Conservation (phyloP, 2,113 vertebrate species). For the Pteronura brasiliensis region DNA sequence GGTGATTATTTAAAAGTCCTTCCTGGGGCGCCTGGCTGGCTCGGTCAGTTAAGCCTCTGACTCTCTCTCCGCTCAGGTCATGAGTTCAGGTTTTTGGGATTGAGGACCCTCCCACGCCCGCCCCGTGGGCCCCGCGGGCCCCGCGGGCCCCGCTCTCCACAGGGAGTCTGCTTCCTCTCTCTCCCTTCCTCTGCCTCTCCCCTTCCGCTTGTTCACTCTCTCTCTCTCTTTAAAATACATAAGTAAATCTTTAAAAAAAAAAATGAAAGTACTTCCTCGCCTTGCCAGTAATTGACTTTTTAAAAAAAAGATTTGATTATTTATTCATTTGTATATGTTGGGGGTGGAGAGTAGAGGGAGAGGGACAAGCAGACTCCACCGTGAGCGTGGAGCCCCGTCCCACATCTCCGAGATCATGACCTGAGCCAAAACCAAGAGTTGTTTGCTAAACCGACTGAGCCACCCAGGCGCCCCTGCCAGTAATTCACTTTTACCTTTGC, state of each 20-base stretch:
- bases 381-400: no score
- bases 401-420: not conserved
- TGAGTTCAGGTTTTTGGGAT: no score
- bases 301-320: not conserved
- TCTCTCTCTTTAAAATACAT: not conserved
- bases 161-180: not conserved
- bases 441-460: no score
- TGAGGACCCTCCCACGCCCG: no score
- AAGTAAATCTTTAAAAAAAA: not conserved
- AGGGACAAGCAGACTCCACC: not conserved
- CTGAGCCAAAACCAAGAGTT: not conserved
- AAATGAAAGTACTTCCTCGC: not conserved
- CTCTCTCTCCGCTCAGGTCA: no score
- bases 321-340: not conserved
- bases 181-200: not conserved
- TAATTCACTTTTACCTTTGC: not conserved
- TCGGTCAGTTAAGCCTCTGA: no score
- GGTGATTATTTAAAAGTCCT: not conserved
- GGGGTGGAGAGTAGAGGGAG: not conserved
- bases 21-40: not conserved
- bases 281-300: not conserved
- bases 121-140: no score
- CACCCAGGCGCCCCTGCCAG: not conserved
- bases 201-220: not conserved
- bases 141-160: no score